These are phyloP conservation scores for Ctenomys sociabilis DNA, from an alignment of 2,113 vertebrate species.

Conservation along the genomic window DNA sequence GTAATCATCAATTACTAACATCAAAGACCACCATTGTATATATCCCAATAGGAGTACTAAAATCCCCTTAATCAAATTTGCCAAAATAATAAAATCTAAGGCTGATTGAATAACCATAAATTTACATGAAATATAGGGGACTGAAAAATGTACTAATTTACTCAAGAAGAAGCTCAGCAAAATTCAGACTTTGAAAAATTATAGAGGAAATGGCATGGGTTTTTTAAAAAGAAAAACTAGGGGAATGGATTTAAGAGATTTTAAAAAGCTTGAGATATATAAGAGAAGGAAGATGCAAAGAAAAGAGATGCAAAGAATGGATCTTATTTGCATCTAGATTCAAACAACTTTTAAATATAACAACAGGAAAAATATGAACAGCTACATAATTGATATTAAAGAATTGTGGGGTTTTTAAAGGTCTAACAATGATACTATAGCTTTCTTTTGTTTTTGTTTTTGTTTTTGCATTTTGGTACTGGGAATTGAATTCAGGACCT, in stretches of 20 bases:
- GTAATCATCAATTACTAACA: neutral
- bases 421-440: neutral
- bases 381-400: neutral
- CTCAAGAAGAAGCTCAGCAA: neutral
- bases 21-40: neutral
- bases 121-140: neutral
- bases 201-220: neutral
- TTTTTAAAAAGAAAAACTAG: neutral
- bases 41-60: neutral
- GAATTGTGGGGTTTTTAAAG: neutral
- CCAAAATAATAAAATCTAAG: conserved; percentile 26
- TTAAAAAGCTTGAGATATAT: neutral
- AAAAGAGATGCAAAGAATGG: neutral
- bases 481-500: no score
- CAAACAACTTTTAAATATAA: conserved; percentile 30
- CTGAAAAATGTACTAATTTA: neutral
- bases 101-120: neutral
- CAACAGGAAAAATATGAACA: neutral
- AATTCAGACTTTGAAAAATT: conserved; percentile 54
- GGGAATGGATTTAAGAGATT: neutral
- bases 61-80: neutral
- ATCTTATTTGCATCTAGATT: conserved; percentile 35
- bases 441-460: conserved; percentile 27
- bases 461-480: no score
- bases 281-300: neutral